phyloP scores from a whole-genome alignment of 2,888 invertebrate species.

The Tiphia femorata region DNA sequence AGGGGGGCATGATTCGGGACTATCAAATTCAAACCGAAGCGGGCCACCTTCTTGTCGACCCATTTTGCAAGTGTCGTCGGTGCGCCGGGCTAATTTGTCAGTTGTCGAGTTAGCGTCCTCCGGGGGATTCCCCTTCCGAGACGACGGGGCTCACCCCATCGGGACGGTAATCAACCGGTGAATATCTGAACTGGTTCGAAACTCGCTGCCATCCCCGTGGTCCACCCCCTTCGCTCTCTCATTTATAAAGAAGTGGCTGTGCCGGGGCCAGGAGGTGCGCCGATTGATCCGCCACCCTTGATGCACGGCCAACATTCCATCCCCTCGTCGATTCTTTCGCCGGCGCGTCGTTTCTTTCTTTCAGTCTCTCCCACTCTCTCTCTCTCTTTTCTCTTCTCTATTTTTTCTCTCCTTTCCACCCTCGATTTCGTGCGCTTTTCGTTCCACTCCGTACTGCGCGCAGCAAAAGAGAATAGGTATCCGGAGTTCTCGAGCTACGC shows the following conservation, averaged over 20 bases:
- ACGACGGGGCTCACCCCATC: slow-evolving; percentile 40
- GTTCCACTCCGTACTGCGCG: no score
- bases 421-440: no score
- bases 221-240: slow-evolving; percentile 51
- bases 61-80: slow-evolving; percentile 70
- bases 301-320: neutral
- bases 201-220: slow-evolving; percentile 44
- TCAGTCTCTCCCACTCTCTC: neutral
- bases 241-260: slow-evolving; percentile 65
- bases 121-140: slow-evolving; percentile 57
- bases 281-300: slow-evolving; percentile 60
- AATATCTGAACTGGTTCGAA: slow-evolving; percentile 66
- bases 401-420: no score
- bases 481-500: no score
- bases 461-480: no score
- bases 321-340: neutral
- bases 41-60: slow-evolving; percentile 62
- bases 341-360: no score
- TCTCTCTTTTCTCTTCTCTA: slow-evolving; percentile 3
- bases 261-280: slow-evolving; percentile 41
- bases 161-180: slow-evolving; percentile 68
- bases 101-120: slow-evolving; percentile 69
- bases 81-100: slow-evolving; percentile 68
- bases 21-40: slow-evolving; percentile 55
- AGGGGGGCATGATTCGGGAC: no score